Evolutionary conservation across 2,888 invertebrate genomes (phyloP), one percentile per base, ranked within the genome.

Genomic region (Rhogogaster chlorosoma): DNA sequence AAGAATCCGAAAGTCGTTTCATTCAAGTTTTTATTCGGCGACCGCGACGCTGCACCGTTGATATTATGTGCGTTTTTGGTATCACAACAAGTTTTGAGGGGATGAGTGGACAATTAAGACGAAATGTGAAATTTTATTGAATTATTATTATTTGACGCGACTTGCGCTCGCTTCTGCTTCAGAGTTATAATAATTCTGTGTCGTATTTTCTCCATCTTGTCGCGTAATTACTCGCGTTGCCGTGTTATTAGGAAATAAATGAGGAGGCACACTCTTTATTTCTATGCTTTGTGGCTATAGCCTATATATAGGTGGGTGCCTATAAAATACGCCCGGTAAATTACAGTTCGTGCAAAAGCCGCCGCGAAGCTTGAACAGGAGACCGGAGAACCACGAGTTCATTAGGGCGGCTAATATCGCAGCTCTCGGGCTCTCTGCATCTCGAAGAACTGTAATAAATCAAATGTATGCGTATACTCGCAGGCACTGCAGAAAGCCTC

Each of bases 341-440:
- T 45, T 77, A 49, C 75, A 45, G 45, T 77, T 45, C 49, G 49
- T 77, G 75, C 75, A 77, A 77, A 78, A 78, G 57, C 78, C 71
- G 42, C 38, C 71, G 32, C 26, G 42, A 42, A 42, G n/a, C 38
- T 38, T 42, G 77, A 36, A 45, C 70, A 32, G 38, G 49, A 36
- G 42, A 38, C 26, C 53, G 70, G 32, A 61, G 77, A 84, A 75
- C 71, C 84, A 84, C 84, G 57, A 75, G 84, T 84, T 84, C 84
- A 84, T 84, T 84, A 84, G 84, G 84, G 26, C 84, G 77, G 77
- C 73, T 84, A 84, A 84, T 84, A 84, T 77, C 29, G 57, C 61
- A 78, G 29, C 32, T 53, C 45, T 53, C 22, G 12, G 36, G 10
- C 53, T 61, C 38, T 53, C 38, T 12, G 36, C n/a, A 32, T 78